Conservation (phyloP, 2,888 invertebrate species). For the Maniola hyperantus region DNA sequence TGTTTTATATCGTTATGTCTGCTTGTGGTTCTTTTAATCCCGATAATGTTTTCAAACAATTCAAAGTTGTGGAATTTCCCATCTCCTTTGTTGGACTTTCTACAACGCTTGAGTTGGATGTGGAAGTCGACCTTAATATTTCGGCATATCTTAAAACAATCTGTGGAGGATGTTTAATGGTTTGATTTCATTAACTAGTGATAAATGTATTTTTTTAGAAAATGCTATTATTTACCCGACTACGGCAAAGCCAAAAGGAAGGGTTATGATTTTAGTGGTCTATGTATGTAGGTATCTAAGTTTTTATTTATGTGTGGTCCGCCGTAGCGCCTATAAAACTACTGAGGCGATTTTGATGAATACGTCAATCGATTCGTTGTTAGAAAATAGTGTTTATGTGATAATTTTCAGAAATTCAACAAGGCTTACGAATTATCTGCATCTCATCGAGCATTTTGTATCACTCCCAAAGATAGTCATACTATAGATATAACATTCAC, state of each 20-base stretch:
- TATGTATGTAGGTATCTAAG: no score
- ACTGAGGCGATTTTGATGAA: no score
- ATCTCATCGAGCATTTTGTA: constrained; percentile 67
- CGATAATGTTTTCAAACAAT: constrained; percentile 65
- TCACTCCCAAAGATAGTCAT: constrained; percentile 51
- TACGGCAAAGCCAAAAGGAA: no score
- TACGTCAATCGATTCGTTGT: no score
- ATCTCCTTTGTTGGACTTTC: constrained; percentile 65
- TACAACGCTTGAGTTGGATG: constrained; percentile 55
- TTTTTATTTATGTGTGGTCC: no score
- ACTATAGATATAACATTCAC: constrained; percentile 61
- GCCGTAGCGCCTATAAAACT: no score
- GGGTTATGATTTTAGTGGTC: no score
- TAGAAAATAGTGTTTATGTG: no score
- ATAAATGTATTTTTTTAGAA: background rate
- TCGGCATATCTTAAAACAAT: constrained; percentile 69
- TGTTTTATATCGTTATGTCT: constrained; percentile 38
- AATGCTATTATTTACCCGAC: no score
- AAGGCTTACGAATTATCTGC: constrained; percentile 71
- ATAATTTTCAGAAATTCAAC: constrained; percentile 64
- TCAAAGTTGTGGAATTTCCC: constrained; percentile 70
- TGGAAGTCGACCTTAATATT: constrained; percentile 58
- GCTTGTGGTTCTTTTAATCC: constrained; percentile 55
- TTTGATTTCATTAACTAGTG: constrained; percentile 41
- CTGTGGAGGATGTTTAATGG: constrained; percentile 61